Percentiles rank a stretch among this genome's conserved stretches.
Conservation (phyloP, 2,113 vertebrate species). For the Xenotilapia caudafasciata region DNA sequence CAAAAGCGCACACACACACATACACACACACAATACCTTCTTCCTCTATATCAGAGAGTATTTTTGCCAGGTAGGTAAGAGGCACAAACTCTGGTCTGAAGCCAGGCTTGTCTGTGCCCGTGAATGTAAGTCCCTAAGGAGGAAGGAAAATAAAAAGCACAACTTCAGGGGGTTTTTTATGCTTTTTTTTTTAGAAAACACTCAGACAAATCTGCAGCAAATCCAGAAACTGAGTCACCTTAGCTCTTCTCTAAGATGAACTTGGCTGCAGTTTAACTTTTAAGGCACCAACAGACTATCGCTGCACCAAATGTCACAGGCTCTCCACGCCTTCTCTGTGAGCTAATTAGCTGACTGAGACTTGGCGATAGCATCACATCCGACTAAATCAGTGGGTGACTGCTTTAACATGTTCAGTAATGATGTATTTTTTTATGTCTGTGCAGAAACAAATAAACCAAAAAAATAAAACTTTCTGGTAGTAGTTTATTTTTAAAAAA, state of each 20-base stretch:
- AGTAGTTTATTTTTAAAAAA: neutral
- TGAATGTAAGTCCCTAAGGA: constrained; percentile 69
- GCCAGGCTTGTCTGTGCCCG: constrained; percentile 59
- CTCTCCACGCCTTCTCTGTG: neutral
- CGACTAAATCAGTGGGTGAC: neutral
- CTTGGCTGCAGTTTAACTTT: neutral
- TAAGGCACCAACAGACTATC: neutral
- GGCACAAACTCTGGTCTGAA: constrained; percentile 83
- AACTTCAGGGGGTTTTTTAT: neutral
- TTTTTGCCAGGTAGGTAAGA: constrained; percentile 80
- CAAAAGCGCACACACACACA: neutral
- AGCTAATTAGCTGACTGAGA: neutral
- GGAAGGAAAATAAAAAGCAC: neutral
- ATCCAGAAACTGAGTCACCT: neutral
- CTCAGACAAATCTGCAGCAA: constrained; percentile 12
- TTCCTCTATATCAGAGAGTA: constrained; percentile 78
- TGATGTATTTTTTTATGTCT: neutral
- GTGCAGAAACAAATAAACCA: neutral
- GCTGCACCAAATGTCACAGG: neutral
- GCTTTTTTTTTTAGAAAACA: neutral
- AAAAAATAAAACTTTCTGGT: neutral
- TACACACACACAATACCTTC: constrained; percentile 62
- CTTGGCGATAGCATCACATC: neutral
- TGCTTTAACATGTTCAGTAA: neutral
- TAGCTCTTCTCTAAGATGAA: neutral